phyloP scores from a whole-genome alignment of 2,113 vertebrate genomes.

The Podarcis raffonei region DNA sequence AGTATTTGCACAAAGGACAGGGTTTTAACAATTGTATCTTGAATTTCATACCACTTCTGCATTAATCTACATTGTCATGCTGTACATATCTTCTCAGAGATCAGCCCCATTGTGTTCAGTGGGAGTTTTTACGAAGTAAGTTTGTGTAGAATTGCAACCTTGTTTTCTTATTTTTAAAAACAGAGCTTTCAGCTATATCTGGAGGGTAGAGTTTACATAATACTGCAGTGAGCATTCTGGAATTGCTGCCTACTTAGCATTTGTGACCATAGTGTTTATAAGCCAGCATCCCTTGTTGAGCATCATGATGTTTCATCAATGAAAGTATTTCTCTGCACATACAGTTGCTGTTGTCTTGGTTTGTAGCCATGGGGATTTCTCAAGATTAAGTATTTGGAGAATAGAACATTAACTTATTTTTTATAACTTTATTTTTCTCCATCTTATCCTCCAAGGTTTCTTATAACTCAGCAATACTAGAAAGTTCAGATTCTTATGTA shows the following conservation, averaged over 20 bases:
- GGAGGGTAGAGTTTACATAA: background rate
- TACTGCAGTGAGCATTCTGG: background rate
- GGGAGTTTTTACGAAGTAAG: too few species aligned
- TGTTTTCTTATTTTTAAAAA: background rate
- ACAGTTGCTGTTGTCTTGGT: background rate
- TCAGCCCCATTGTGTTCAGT: too few species aligned
- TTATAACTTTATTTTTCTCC: background rate
- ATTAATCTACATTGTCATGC: background rate
- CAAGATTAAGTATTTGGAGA: background rate
- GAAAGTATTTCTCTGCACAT: background rate
- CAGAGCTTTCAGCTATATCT: background rate
- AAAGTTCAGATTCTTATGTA: background rate
- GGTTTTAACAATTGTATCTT: background rate
- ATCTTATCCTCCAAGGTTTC: background rate
- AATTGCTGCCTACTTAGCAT: background rate
- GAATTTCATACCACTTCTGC: background rate
- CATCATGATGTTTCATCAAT: background rate
- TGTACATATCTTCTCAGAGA: too few species aligned
- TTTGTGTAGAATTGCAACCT: too few species aligned
- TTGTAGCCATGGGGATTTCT: background rate
- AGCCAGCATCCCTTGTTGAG: background rate
- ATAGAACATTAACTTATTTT: background rate
- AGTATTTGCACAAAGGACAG: background rate
- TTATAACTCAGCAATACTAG: background rate
- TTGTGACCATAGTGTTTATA: background rate